These are phyloP conservation scores for Boulengeromyrus knoepffleri DNA, from an alignment of 2,113 vertebrate genomes.

Conservation along the genomic window DNA sequence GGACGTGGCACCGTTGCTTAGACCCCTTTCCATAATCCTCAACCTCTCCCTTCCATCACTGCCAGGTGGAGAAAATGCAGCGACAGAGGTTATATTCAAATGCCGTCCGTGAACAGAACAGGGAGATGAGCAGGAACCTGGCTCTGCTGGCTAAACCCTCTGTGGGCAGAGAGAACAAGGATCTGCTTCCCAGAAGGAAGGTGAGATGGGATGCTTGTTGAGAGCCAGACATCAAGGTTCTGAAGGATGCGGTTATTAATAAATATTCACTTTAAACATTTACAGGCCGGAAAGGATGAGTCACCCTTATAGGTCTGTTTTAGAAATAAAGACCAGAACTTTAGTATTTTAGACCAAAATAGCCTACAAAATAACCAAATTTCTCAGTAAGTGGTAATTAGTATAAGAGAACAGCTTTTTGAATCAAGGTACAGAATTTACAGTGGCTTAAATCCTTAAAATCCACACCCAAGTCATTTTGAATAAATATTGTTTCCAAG, in stretches of 20 bases:
- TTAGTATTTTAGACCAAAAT: neutral
- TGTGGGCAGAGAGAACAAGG: constrained; percentile 41
- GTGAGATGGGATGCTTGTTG: constrained; percentile 23
- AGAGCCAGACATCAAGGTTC: neutral
- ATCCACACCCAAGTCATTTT: neutral
- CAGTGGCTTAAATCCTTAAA: neutral
- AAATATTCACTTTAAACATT: neutral
- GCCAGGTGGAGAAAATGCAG: constrained; percentile 74
- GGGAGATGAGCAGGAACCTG: constrained; percentile 51
- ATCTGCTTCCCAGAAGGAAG: constrained; percentile 53
- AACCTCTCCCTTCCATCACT: constrained; percentile 35
- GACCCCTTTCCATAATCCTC: constrained; percentile 54
- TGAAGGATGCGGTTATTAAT: neutral
- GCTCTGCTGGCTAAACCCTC: constrained; percentile 49
- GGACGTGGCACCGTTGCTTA: constrained; percentile 58
- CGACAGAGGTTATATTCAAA: constrained; percentile 77
- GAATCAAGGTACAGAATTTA: neutral
- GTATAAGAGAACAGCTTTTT: neutral
- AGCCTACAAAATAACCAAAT: neutral
- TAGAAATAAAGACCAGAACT: neutral
- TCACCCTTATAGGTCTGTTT: neutral
- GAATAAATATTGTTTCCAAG: constrained; percentile 44
- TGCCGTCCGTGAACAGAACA: constrained; percentile 72
- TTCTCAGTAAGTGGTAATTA: neutral
- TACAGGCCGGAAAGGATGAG: neutral